A percentile compares a stretch with the other conserved stretches of the same genome.
Evolutionary conservation across 2,797 vertebrate species (phyloP).

Genomic region (Taenioides sp.): DNA sequence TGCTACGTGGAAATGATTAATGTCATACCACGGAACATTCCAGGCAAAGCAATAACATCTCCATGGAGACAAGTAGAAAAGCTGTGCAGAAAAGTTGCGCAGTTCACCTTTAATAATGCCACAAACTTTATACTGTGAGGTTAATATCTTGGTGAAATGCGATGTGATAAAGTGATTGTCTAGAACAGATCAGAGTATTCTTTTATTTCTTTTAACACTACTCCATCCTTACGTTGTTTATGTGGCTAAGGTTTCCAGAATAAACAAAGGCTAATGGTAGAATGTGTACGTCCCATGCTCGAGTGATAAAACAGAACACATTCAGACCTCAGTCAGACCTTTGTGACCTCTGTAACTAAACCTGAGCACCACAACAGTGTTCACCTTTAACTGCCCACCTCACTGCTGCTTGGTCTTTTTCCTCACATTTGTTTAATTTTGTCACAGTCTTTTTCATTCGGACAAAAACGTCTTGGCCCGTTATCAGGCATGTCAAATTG

Average conservation of each 20-base stretch:
- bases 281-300: background rate
- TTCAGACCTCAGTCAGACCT: slow-evolving; percentile 1
- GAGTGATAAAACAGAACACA: background rate
- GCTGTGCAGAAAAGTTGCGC: too few species aligned
- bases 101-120: too few species aligned
- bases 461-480: background rate
- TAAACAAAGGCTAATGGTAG: background rate
- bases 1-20: too few species aligned
- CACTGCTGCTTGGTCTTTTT: background rate
- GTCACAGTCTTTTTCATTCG: slow-evolving; percentile 1
- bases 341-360: slow-evolving; percentile 2
- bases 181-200: background rate
- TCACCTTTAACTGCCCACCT: background rate
- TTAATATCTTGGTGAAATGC: background rate
- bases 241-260: background rate
- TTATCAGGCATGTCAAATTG: slow-evolving; percentile 1
- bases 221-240: background rate
- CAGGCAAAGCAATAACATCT: too few species aligned
- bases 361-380: background rate
- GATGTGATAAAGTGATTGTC: background rate
- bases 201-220: too few species aligned
- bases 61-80: too few species aligned
- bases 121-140: too few species aligned
- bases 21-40: too few species aligned
- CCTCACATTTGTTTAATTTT: background rate